Evolutionary conservation across 92 coral and sea anemone genomes (phyloP).

Genomic region (Anthopleura xanthogrammica): DNA sequence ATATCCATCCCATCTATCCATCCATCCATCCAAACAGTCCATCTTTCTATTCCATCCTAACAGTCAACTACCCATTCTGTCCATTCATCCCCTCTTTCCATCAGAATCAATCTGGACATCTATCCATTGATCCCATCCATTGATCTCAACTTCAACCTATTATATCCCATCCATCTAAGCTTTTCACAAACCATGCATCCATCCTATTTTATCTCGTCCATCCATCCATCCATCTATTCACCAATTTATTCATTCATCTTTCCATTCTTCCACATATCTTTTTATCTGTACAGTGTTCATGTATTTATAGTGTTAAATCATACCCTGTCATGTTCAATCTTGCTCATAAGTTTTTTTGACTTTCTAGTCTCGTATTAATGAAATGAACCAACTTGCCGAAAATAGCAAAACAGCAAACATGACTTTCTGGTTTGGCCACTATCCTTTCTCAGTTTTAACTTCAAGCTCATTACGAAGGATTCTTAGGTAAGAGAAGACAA

Average conservation of each 20-base stretch:
- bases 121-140: neutral
- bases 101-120: neutral
- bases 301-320: no score
- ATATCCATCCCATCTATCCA: no score
- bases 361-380: slow-evolving; percentile 61
- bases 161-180: neutral
- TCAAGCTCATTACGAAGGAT: slow-evolving; percentile 48
- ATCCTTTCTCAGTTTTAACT: slow-evolving; percentile 83
- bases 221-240: neutral
- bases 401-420: slow-evolving; percentile 74
- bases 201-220: neutral
- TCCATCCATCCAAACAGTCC: no score
- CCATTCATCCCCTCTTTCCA: neutral
- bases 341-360: neutral
- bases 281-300: neutral
- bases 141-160: neutral
- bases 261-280: neutral
- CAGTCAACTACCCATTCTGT: no score
- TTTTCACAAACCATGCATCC: no score
- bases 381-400: slow-evolving; percentile 75
- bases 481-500: slow-evolving; percentile 48
- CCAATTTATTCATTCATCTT: neutral
- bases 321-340: neutral
- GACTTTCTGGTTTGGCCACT: slow-evolving; percentile 98
- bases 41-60: no score